Conservation (phyloP, 2,797 vertebrate species). For the Anguilla obscura region DNA sequence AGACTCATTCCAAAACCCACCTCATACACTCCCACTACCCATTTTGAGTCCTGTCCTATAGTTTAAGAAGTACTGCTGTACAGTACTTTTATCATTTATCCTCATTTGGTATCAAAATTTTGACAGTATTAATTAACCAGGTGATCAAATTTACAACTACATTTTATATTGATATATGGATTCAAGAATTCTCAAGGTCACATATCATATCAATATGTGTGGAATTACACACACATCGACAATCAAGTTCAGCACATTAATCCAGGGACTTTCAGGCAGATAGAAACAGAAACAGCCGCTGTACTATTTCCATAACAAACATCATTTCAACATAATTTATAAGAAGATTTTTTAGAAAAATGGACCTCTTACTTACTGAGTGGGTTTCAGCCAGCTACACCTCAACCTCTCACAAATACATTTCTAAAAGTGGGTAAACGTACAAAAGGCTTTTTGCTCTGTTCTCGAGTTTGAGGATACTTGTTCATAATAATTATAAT, state of each 20-base stretch:
- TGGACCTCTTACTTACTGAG: neutral
- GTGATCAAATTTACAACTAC: too few species aligned
- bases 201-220: neutral
- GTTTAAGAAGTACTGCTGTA: too few species aligned
- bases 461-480: neutral
- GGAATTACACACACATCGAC: neutral
- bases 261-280: too few species aligned
- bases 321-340: neutral
- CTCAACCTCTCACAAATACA: conserved; percentile 5
- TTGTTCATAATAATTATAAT: conserved; percentile 33
- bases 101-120: too few species aligned
- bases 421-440: conserved; percentile 8
- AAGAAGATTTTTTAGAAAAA: neutral
- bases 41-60: too few species aligned
- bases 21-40: too few species aligned
- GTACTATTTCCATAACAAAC: neutral
- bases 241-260: too few species aligned
- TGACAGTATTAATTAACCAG: too few species aligned
- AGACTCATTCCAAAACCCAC: too few species aligned
- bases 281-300: neutral
- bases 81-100: too few species aligned
- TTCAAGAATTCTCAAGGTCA: too few species aligned
- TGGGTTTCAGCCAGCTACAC: neutral
- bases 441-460: conserved; percentile 10
- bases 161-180: too few species aligned